These are phyloP conservation scores for human (Homo sapiens) DNA, from an alignment of 2,113 vertebrate species.

Conservation along the genomic window DNA sequence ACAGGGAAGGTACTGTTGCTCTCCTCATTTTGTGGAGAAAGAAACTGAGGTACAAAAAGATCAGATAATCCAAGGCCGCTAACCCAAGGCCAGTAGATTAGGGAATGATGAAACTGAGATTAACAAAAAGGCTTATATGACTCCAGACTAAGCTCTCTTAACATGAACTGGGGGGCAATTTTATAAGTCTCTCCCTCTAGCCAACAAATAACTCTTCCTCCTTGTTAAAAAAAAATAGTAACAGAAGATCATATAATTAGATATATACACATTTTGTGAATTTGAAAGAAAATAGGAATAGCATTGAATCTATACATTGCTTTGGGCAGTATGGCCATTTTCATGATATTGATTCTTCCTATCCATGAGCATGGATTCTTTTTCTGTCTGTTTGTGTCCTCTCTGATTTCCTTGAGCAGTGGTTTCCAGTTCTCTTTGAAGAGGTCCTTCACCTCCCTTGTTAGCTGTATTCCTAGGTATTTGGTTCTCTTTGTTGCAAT, in stretches of 20 bases:
- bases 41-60: neutral
- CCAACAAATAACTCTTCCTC: neutral
- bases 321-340: no score
- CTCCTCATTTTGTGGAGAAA: neutral
- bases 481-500: no score
- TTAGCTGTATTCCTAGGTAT: no score
- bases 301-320: no score
- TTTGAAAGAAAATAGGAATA: neutral
- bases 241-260: neutral
- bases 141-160: neutral
- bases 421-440: no score
- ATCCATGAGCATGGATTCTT: no score
- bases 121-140: neutral
- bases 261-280: neutral
- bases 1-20: neutral
- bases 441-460: no score
- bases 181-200: neutral
- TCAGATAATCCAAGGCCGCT: neutral
- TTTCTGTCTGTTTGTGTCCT: no score
- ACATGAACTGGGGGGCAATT: neutral
- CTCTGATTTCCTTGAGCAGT: no score
- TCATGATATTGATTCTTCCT: no score
- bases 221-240: neutral
- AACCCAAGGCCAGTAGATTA: neutral
- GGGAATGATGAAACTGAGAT: neutral